A percentile compares a stretch with the other conserved stretches of the same genome.
Evolutionary conservation across 2,888 invertebrate genomes (phyloP).

Genomic region (Macrosiphum euphorbiae): DNA sequence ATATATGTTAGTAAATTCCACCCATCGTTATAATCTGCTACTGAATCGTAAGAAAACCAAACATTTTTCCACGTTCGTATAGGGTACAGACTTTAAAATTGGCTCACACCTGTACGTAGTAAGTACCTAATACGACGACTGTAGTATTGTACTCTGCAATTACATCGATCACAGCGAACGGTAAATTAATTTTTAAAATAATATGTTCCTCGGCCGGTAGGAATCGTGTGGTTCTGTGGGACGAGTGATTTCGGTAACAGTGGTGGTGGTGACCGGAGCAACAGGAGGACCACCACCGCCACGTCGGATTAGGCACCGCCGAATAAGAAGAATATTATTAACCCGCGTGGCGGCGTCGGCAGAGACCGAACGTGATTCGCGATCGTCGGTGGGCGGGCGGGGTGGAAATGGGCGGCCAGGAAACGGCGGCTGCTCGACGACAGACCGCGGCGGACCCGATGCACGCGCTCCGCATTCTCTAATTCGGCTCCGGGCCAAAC

Average conservation of each 20-base stretch:
- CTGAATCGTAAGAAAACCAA: no score
- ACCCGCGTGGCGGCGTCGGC: neutral
- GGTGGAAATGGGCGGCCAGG: constrained; percentile 41
- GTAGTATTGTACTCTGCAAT: neutral
- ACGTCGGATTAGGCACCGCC: neutral
- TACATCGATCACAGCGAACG: neutral
- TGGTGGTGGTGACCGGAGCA: neutral
- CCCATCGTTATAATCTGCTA: neutral
- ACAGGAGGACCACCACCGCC: neutral
- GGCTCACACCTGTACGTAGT: neutral
- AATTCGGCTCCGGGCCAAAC: constrained; percentile 59
- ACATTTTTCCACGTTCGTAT: neutral
- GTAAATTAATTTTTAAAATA: neutral
- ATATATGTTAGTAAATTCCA: neutral
- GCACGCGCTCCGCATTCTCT: constrained; percentile 50
- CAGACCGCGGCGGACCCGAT: constrained; percentile 37
- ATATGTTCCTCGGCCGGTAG: neutral
- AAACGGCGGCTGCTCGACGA: constrained; percentile 33
- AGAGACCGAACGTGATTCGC: constrained; percentile 43
- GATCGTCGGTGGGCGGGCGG: constrained; percentile 18
- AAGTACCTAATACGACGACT: neutral
- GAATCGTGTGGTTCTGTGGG: neutral
- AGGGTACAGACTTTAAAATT: neutral
- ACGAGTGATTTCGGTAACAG: neutral
- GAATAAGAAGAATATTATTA: constrained; percentile 3